phyloP scores from a whole-genome alignment of 2,888 invertebrate genomes.

The Perdita meconis region DNA sequence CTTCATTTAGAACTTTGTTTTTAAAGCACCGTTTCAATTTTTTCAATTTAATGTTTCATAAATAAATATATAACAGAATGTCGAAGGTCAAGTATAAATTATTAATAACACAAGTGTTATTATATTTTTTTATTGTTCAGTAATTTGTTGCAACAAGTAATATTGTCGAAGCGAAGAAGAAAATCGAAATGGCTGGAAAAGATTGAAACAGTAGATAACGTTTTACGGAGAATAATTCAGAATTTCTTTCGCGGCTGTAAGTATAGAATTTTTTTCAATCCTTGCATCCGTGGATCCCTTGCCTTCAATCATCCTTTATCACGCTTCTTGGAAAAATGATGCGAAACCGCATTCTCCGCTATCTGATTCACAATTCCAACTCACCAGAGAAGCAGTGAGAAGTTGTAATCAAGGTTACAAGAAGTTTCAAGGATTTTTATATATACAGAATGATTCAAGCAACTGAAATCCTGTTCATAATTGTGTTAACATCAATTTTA shows the following conservation, averaged over 20 bases:
- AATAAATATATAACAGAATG: background rate
- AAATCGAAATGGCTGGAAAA: background rate
- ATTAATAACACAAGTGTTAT: background rate
- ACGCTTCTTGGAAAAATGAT: slow-evolving; percentile 18
- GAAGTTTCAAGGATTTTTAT: background rate
- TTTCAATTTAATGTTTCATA: background rate
- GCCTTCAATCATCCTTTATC: background rate
- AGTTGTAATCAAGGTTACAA: background rate
- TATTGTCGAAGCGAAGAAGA: background rate
- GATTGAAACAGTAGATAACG: background rate
- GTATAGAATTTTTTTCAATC: background rate
- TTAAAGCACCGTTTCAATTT: background rate
- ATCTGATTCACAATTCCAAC: slow-evolving; percentile 1
- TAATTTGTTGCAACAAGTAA: background rate
- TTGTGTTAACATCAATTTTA: no score
- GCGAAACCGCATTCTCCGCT: background rate
- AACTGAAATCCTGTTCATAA: no score
- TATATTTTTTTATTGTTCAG: background rate
- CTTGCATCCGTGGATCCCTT: background rate
- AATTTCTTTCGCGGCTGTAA: background rate
- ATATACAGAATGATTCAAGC: no score
- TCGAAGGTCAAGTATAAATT: background rate
- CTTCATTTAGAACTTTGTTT: background rate
- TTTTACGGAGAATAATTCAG: background rate
- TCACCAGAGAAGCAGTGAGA: background rate